Evolutionary conservation across 2,888 invertebrate genomes (phyloP), one percentile per base, ranked within the genome.

Genomic region (Torymus auratus): DNA sequence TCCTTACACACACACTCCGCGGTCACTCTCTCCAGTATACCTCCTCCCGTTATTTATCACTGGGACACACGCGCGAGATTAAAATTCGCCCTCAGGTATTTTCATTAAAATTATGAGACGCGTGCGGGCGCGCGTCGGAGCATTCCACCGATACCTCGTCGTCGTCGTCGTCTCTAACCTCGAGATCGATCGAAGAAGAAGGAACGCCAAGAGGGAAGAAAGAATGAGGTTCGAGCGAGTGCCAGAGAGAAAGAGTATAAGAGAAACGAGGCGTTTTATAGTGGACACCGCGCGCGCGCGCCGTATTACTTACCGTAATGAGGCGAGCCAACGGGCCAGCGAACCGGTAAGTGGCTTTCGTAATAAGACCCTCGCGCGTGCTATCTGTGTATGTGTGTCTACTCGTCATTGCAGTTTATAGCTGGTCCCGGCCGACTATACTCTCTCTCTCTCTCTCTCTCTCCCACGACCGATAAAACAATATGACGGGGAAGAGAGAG

Each of bases 271-370:
- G 15, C 58, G 55, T 64, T 72, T 78, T 78, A 72, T 56, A 17
- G 53, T 14, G 61, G 61, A 71, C 23, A 62, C 61, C 20, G 13
- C 10, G 14, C 12, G 28, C 13, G 23, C 20, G 10, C 15, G 13
- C 14, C 60, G 72, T 62, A 80, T 81, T 81, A 78, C 77, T 81
- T 81, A 81, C 53, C 62, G 69, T 81, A 78, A 81, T 81, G 81
- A 81, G 73, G n/a, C 28, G 23, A 55, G 17, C 23, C 50, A n/a
- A 28, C 14, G 15, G 41, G 0, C 58, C 17, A 56, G 28, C 56
- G 58, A 72, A 60, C 28, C 23, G 65, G 60, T 69, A 73, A 78
- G 74, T 78, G 74, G 60, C 65, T 74, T 78, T 78, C 73, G 70
- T 78, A 81, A 70, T 74, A 74, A 70, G 74, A 70, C 72, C 17